Percentiles rank a stretch among this genome's conserved stretches.
Evolutionary conservation across 2,797 vertebrate genomes (phyloP).

Genomic region (Pantherophis vulpinus): DNA sequence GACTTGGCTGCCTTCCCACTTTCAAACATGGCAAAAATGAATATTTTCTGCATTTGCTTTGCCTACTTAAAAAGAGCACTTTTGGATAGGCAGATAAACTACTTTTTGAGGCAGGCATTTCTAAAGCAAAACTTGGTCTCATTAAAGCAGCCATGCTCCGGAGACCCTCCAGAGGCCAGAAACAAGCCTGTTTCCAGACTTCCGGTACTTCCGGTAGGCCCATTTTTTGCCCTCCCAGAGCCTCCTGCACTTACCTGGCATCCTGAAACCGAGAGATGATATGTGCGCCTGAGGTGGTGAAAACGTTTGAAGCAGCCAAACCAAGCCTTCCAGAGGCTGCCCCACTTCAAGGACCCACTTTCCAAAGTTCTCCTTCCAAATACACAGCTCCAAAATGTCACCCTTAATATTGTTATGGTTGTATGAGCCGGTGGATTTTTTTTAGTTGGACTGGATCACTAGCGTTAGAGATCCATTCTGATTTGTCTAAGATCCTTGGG

Average conservation of each 20-base stretch:
- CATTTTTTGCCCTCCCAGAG: too few species aligned
- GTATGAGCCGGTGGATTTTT: background rate
- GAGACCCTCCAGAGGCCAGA: too few species aligned
- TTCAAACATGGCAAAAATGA: background rate
- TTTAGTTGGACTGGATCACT: background rate
- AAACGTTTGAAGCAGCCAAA: background rate
- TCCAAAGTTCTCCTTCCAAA: background rate
- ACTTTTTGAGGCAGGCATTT: background rate
- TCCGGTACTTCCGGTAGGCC: too few species aligned
- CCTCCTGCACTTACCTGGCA: too few species aligned
- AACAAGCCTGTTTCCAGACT: too few species aligned
- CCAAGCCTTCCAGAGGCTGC: background rate
- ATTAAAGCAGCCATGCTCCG: background rate
- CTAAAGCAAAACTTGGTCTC: background rate
- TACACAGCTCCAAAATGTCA: background rate
- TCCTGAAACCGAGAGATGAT: background rate
- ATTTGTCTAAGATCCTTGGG: background rate
- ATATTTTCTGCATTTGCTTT: background rate
- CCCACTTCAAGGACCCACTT: background rate
- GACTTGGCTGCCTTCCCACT: background rate
- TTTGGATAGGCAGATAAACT: background rate
- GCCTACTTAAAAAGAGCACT: background rate
- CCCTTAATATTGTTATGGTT: background rate
- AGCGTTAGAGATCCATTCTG: background rate
- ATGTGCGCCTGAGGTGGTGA: background rate